These are phyloP conservation scores for Protobothrops flavoviridis DNA, from an alignment of 2,113 vertebrate species.

Conservation along the genomic window DNA sequence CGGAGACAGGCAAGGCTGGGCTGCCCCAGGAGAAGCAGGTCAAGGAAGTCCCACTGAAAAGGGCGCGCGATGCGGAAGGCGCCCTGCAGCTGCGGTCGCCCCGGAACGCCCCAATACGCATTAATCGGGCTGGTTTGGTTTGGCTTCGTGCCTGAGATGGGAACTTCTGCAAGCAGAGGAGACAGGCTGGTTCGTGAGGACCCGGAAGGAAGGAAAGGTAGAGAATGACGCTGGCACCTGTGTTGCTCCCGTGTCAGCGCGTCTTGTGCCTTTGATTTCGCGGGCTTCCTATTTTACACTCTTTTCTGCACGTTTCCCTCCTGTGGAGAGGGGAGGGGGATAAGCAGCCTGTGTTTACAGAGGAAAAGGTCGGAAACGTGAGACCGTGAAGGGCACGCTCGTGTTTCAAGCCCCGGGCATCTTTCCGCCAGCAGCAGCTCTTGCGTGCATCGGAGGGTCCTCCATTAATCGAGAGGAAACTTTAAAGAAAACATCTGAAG, in stretches of 20 bases:
- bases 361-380: not conserved
- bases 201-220: not conserved
- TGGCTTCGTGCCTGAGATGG: not conserved
- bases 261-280: not conserved
- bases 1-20: not conserved
- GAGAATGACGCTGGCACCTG: not conserved
- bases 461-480: too few relatives aligned
- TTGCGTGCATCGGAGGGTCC: not conserved
- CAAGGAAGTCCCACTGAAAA: not conserved
- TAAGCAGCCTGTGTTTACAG: not conserved
- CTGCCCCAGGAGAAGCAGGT: not conserved
- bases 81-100: not conserved
- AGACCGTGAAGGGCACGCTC: not conserved
- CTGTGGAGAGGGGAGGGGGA: fast-evolving
- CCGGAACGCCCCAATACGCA: not conserved
- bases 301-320: not conserved
- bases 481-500: not conserved
- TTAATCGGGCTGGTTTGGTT: not conserved
- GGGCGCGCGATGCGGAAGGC: not conserved
- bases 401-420: not conserved
- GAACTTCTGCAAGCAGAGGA: not conserved
- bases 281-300: not conserved
- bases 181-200: not conserved
- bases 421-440: not conserved
- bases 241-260: not conserved